A percentile compares a stretch with the other conserved stretches of the same genome.
Conservation (phyloP, 2,113 vertebrate genomes). For the Natator depressus region DNA sequence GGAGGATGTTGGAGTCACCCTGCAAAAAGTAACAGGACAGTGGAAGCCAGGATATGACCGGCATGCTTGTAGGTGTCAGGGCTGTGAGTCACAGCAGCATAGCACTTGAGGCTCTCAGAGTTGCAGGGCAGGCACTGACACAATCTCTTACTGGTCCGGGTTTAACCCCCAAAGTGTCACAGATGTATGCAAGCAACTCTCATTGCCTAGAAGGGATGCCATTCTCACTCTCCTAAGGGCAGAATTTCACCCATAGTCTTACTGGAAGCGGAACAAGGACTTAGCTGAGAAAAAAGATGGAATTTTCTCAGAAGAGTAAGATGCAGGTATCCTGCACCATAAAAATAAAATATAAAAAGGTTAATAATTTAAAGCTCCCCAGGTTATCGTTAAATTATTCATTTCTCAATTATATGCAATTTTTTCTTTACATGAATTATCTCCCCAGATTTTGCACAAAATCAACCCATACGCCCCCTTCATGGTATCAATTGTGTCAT, state of each 20-base stretch:
- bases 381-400: conserved; percentile 56
- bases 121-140: too few species aligned
- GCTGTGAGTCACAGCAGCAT: too few species aligned
- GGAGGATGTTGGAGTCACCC: too few species aligned
- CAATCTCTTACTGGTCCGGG: too few species aligned
- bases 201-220: not conserved
- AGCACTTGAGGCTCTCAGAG: too few species aligned
- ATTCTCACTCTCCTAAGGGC: not conserved
- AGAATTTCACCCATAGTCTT: fast-evolving
- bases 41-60: too few species aligned
- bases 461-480: not conserved
- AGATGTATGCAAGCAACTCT: not conserved
- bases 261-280: not conserved
- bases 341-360: not conserved
- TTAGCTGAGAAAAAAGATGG: not conserved
- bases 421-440: conserved; percentile 6
- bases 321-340: not conserved
- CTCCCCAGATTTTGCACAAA: not conserved
- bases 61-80: too few species aligned
- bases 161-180: too few species aligned
- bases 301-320: not conserved
- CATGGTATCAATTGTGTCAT: not conserved
- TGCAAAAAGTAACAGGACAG: too few species aligned
- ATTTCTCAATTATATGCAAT: conserved; percentile 10
- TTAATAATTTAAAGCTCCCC: conserved; percentile 65